phyloP scores from a whole-genome alignment of 2,113 vertebrate species.

The Numida meleagris region DNA sequence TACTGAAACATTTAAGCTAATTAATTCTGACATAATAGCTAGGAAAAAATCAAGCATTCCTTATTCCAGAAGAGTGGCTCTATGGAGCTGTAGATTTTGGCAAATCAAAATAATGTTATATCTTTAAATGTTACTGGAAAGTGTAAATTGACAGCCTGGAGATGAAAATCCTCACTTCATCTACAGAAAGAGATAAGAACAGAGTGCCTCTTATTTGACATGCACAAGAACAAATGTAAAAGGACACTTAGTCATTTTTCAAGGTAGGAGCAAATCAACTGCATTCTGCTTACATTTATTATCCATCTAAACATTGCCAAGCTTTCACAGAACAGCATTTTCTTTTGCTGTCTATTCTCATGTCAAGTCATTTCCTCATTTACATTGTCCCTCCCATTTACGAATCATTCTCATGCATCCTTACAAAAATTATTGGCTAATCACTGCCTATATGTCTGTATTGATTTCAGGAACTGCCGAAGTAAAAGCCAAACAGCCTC shows the following conservation, averaged over 20 bases:
- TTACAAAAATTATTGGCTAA: conserved; percentile 41
- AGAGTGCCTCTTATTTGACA: not conserved
- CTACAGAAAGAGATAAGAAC: not conserved
- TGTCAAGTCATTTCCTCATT: not conserved
- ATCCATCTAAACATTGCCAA: not conserved
- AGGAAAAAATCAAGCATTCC: conserved; percentile 17
- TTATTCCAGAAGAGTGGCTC: not conserved
- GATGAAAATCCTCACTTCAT: not conserved
- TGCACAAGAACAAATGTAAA: not conserved
- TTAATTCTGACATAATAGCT: conserved; percentile 1
- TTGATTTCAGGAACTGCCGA: conserved; percentile 2
- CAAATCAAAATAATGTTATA: not conserved
- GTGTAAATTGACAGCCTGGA: not conserved
- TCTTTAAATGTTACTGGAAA: not conserved
- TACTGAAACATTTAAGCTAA: not conserved
- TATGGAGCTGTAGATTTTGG: not conserved
- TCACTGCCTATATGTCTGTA: not conserved
- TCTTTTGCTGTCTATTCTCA: not conserved
- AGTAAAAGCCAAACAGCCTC: not conserved
- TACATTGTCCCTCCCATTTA: not conserved
- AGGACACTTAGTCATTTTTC: not conserved
- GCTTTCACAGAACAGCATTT: not conserved
- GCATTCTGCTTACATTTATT: not conserved
- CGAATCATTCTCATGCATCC: not conserved
- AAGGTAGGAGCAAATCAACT: conserved; percentile 10